Evolutionary conservation across 1,140 invertebrate genomes (phyloP).

Genomic region (Leptopilina clavipes): DNA sequence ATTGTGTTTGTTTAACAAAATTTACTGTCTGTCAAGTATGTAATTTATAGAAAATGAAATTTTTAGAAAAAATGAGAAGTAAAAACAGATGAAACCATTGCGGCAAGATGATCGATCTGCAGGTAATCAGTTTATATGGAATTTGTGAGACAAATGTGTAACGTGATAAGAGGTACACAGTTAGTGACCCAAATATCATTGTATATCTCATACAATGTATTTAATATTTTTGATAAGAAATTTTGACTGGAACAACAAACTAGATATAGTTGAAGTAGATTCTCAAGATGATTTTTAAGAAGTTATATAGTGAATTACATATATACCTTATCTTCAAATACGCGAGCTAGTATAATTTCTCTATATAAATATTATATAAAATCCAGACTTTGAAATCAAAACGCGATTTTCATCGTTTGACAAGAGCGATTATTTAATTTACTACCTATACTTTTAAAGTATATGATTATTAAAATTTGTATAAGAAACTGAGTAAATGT

Average conservation of each 20-base stretch:
- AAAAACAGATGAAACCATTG: constrained; percentile 10
- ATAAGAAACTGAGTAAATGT: too few species aligned
- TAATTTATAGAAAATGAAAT: neutral
- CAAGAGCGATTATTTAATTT: too few species aligned
- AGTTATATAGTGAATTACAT: neutral
- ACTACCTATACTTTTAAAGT: too few species aligned
- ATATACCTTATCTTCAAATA: neutral
- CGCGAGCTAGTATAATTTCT: too few species aligned
- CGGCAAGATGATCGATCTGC: constrained; percentile 17
- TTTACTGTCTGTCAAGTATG: neutral
- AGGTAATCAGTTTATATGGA: neutral
- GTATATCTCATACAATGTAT: constrained; percentile 19
- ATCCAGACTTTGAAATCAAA: neutral
- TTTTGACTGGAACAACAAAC: constrained; percentile 8
- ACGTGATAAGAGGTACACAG: constrained; percentile 10
- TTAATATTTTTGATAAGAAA: constrained; percentile 19
- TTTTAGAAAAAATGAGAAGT: neutral
- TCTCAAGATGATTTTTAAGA: neutral
- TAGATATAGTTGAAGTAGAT: neutral
- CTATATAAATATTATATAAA: too few species aligned
- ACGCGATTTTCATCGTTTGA: too few species aligned
- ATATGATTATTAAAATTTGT: too few species aligned
- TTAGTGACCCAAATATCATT: constrained; percentile 3
- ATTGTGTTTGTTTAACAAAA: too few species aligned
- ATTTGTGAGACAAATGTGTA: constrained; percentile 27